Percentiles rank a stretch among this genome's conserved stretches.
Conservation (phyloP, 2,888 invertebrate genomes). For the Nemotelus pantherinus region DNA sequence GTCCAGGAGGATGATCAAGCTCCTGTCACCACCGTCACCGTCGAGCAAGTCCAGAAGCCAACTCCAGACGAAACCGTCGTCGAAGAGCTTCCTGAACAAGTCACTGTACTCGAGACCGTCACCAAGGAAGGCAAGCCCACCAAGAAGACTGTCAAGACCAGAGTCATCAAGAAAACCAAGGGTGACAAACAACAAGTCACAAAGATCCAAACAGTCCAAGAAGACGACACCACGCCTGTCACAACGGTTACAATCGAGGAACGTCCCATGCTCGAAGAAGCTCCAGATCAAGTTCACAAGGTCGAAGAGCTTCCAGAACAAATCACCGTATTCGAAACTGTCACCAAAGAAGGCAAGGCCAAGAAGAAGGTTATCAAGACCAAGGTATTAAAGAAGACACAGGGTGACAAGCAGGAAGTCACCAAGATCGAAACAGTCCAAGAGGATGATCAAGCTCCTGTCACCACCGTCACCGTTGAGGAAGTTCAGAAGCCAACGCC, state of each 20-base stretch:
- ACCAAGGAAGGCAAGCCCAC: constrained; percentile 56
- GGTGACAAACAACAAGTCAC: constrained; percentile 57
- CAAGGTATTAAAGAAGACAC: constrained; percentile 52
- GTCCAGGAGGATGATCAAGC: constrained; percentile 57
- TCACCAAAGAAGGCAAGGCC: constrained; percentile 53
- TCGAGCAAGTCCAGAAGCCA: constrained; percentile 49
- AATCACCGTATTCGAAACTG: constrained; percentile 53
- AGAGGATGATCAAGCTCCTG: constrained; percentile 56
- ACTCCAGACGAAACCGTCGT: constrained; percentile 55
- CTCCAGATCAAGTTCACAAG: constrained; percentile 50
- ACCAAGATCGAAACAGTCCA: constrained; percentile 59
- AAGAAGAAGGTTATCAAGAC: constrained; percentile 55
- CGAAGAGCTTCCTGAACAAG: constrained; percentile 54
- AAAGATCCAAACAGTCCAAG: constrained; percentile 58
- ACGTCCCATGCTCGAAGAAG: constrained; percentile 53
- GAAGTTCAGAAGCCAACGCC: constrained; percentile 56
- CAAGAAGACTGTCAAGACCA: constrained; percentile 54
- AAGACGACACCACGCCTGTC: constrained; percentile 61
- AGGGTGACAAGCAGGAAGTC: constrained; percentile 56
- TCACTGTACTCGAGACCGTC: constrained; percentile 53
- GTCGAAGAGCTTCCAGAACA: constrained; percentile 56
- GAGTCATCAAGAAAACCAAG: constrained; percentile 52
- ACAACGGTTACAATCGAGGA: constrained; percentile 54
- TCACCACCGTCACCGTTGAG: constrained; percentile 58
- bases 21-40: constrained; percentile 57